Evolutionary conservation across 2,888 invertebrate genomes (phyloP), one percentile per base, ranked within the genome.

Genomic region (Papilio protenor): DNA sequence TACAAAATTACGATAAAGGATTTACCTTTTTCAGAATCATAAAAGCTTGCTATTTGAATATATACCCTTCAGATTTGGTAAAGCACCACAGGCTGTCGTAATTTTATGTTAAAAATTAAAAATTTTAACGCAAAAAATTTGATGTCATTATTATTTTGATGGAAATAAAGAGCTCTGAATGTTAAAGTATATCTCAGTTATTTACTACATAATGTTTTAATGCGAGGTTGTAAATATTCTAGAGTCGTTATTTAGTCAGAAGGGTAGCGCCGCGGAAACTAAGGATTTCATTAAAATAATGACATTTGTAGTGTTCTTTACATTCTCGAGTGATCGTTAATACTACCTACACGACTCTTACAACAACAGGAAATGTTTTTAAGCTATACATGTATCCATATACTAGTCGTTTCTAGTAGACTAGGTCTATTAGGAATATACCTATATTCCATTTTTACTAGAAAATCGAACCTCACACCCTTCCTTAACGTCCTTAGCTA

Each of bases 281-380:
- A 70, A 77, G 80, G 81, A 84, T 84, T 84, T 85, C 85, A 87
- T 87, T 87, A 87, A 85, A 85, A 85, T 86, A 87, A 86, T 85
- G 84, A 86, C 84, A 82, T 82, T 78, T 84, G 78, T 81, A 83
- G 83, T 79, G 78, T 81, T 79, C 83, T 84, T 79, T 69, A 79
- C 82, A n/a, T 70, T 70, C 49, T 70, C 57, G 18, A 77, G 74
- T 77, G 77, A 77, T 77, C 74, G 33, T 74, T 70, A 70, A 70
- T 61, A 70, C 59, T 49, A 52, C 73, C 55, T 23, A 27, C 47
- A 57, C 40, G 21, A 21, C n/a, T 73, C 23, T 45, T 59, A 23
- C 45, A 59, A 23, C 45, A 59, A 57, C 16, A 16, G 45, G 8
- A 12, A 23, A 73, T 73, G n/a, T 45, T 14, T 45, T 45, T 69